A percentile compares a stretch with the other conserved stretches of the same genome.
phyloP scores from a whole-genome alignment of 2,113 vertebrate species.

The Solenodon paradoxus region DNA sequence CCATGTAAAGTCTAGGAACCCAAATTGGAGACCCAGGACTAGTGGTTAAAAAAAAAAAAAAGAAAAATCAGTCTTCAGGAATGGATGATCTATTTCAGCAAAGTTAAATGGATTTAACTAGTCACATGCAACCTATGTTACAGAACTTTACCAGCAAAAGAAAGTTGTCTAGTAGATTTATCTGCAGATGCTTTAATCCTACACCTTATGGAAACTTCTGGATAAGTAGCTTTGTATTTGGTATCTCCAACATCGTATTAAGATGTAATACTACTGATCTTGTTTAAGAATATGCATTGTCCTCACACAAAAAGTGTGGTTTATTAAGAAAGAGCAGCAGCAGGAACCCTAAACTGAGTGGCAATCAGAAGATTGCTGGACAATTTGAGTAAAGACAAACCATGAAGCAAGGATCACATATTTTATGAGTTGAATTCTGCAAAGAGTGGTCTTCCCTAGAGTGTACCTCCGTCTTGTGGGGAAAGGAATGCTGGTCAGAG shows the following conservation, averaged over 20 bases:
- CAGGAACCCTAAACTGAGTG: background rate
- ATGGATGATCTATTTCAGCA: background rate
- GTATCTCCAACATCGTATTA: background rate
- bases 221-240: background rate
- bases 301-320: conserved; percentile 1
- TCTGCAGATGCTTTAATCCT: background rate
- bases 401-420: background rate
- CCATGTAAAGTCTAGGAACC: no score
- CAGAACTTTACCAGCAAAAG: background rate
- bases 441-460: background rate
- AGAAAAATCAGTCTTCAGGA: conserved; percentile 1
- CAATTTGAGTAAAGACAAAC: conserved; percentile 25
- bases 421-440: background rate
- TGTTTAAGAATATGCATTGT: conserved; percentile 7
- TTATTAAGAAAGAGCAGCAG: background rate
- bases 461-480: background rate
- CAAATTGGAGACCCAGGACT: no score
- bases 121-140: background rate
- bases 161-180: background rate
- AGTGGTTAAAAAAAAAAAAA: no score
- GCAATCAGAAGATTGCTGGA: background rate
- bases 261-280: background rate
- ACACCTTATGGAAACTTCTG: background rate
- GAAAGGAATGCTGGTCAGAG: background rate
- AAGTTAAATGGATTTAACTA: background rate